These are phyloP conservation scores for Agonum fuliginosum DNA, from an alignment of 2,888 invertebrate species.

Conservation along the genomic window DNA sequence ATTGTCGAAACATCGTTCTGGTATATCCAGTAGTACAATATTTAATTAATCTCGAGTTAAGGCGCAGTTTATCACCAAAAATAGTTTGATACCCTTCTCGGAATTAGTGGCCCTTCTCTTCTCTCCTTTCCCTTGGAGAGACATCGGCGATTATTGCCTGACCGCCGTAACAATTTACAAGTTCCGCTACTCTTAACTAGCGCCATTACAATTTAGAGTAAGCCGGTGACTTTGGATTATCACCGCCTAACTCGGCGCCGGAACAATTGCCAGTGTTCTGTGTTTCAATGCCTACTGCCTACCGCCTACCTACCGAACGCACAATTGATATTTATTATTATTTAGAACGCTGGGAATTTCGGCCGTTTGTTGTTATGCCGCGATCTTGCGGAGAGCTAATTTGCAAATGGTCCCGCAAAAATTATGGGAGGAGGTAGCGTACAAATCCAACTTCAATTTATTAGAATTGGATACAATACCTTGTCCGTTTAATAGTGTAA, in stretches of 20 bases:
- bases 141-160: conserved; percentile 50
- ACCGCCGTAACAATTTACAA: conserved; percentile 52
- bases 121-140: too few species aligned
- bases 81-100: too few species aligned
- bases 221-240: conserved; percentile 40
- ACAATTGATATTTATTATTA: conserved; percentile 46
- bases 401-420: conserved; percentile 12
- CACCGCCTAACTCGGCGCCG: conserved; percentile 16
- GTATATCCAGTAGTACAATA: too few species aligned
- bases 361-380: conserved; percentile 25
- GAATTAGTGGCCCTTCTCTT: too few species aligned
- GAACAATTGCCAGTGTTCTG: neutral
- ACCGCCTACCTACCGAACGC: conserved; percentile 6
- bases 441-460: too few species aligned
- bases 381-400: conserved; percentile 8
- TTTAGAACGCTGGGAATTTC: too few species aligned
- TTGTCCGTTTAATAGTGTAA: too few species aligned
- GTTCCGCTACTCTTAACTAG: conserved; percentile 50
- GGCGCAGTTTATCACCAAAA: too few species aligned
- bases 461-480: too few species aligned
- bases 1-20: too few species aligned
- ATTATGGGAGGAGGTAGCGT: neutral
- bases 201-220: conserved; percentile 42
- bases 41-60: too few species aligned
- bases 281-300: neutral